These are phyloP conservation scores for Panzeria rudis DNA, from an alignment of 2,888 invertebrate species.

Conservation along the genomic window DNA sequence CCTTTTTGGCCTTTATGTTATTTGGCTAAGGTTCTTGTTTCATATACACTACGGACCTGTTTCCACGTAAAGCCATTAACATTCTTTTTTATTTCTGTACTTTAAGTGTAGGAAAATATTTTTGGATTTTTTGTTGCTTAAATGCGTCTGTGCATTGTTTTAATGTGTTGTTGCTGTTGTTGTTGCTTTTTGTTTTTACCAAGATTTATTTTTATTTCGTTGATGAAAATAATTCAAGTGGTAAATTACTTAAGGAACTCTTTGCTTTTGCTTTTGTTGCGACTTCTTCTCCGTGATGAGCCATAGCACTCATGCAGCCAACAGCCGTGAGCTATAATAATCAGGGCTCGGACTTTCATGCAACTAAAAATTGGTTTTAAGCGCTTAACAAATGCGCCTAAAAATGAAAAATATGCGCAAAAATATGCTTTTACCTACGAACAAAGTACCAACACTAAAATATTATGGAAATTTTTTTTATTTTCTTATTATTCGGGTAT, in stretches of 20 bases:
- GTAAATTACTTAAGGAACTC: slow-evolving; percentile 67
- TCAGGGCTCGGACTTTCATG: too few relatives aligned
- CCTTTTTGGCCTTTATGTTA: slow-evolving; percentile 10
- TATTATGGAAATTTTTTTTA: too few relatives aligned
- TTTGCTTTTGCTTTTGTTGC: slow-evolving; percentile 47
- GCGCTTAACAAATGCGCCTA: too few relatives aligned
- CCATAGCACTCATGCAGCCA: background rate
- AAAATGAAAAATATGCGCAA: too few relatives aligned
- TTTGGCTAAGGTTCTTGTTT: background rate
- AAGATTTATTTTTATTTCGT: slow-evolving; percentile 59
- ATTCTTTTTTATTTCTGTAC: slow-evolving; percentile 17
- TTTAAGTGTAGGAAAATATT: background rate
- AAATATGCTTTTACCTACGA: too few relatives aligned
- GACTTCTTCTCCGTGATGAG: slow-evolving; percentile 5
- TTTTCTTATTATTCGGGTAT: too few relatives aligned
- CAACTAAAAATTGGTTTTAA: background rate
- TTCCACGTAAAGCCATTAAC: slow-evolving; percentile 35
- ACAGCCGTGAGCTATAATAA: slow-evolving; percentile 39
- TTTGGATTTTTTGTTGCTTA: slow-evolving; percentile 6
- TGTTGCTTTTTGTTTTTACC: slow-evolving; percentile 12
- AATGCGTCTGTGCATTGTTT: slow-evolving; percentile 28
- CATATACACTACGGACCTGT: slow-evolving; percentile 25
- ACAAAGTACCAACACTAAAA: too few relatives aligned
- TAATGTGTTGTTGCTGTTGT: background rate
- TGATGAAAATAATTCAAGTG: slow-evolving; percentile 70